Conservation (phyloP, 2,888 invertebrate genomes). For the Podabrus alpinus region DNA sequence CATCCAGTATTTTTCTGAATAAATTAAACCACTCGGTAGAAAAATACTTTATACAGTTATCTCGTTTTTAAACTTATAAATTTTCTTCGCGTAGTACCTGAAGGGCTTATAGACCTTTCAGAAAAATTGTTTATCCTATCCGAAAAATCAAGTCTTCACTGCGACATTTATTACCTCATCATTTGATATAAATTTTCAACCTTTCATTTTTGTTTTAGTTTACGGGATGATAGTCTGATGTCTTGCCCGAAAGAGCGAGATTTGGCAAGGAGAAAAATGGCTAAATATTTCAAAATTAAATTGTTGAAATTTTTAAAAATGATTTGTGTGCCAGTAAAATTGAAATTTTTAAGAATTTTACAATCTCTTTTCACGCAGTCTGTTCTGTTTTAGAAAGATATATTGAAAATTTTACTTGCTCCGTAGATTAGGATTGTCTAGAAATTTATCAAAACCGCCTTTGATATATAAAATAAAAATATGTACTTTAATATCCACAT, state of each 20-base stretch:
- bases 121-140: background rate
- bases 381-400: background rate
- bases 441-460: background rate
- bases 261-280: background rate
- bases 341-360: background rate
- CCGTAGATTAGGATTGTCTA: background rate
- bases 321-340: background rate
- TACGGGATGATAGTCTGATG: background rate
- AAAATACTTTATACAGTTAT: background rate
- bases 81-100: background rate
- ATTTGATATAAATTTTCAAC: background rate
- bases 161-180: background rate
- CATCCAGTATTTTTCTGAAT: background rate
- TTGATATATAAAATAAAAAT: background rate
- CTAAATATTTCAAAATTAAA: background rate
- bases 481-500: background rate
- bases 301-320: background rate
- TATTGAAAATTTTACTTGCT: background rate
- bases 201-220: background rate
- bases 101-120: background rate
- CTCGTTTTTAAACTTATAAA: background rate
- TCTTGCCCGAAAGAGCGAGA: background rate
- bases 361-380: background rate
- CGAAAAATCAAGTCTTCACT: background rate
- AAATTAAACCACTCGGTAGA: background rate